Conservation (phyloP, 2,113 vertebrate genomes). For the Eurystomus gularis region DNA sequence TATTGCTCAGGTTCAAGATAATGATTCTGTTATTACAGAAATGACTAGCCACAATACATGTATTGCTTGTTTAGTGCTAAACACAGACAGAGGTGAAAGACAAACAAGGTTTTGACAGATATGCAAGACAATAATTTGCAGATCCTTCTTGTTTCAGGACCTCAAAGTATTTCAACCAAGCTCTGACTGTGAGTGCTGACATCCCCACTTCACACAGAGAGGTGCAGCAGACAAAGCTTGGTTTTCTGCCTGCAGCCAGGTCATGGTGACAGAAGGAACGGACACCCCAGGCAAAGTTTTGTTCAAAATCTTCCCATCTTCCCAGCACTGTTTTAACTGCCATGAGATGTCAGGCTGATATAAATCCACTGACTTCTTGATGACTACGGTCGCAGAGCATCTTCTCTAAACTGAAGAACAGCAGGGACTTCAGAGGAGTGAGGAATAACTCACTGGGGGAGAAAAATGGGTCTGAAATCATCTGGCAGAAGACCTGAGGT, state of each 20-base stretch:
- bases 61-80: not conserved
- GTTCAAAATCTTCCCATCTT: not conserved
- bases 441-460: not conserved
- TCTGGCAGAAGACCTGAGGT: not conserved
- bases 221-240: not conserved
- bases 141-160: not conserved
- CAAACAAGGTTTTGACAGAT: not conserved
- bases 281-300: not conserved
- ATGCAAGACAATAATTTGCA: fast-evolving
- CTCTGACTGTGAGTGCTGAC: not conserved
- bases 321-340: not conserved
- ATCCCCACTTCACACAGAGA: not conserved
- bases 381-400: not conserved
- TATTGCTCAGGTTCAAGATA: not conserved
- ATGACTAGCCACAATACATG: not conserved
- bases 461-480: not conserved
- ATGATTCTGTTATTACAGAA: not conserved
- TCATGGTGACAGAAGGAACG: not conserved
- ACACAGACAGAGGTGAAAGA: not conserved
- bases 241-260: not conserved
- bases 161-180: not conserved
- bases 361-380: not conserved
- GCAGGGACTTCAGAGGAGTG: not conserved
- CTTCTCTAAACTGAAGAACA: not conserved
- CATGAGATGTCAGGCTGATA: not conserved